Evolutionary conservation across 2,888 invertebrate species (phyloP), one percentile per base, ranked within the genome.

Genomic region (Achlya flavicornis): DNA sequence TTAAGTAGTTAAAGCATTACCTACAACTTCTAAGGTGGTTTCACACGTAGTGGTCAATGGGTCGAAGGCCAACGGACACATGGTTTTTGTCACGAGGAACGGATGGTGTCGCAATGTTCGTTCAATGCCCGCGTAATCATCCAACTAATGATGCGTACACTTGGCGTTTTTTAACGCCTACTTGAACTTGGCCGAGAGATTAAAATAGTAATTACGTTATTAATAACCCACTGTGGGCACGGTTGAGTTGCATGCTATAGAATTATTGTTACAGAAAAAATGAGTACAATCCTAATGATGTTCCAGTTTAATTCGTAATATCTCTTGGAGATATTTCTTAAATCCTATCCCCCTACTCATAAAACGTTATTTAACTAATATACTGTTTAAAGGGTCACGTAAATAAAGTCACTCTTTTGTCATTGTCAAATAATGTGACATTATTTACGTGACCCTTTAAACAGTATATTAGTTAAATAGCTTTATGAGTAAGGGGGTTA

Each of bases 101-200:
- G 81, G 81, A 84, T 81, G 80, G 72, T 86, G 88, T 81, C 77
- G 85, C 81, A 84, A 85, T 72, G 70, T 72, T 69, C 43, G 70
- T 72, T 69, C 43, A 33, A 59, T 33, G 43, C 69, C 67, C 71
- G 64, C 71, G 79, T 84, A 86, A 86, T 83, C 81, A 78, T 72
- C 74, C 75, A 65, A 65, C 74, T 84, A 86, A 87, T 83, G 84
- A 81, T 76, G 74, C 72, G 71, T 71, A 73, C 72, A 78, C 76
- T 78, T 76, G 68, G 63, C 76, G 67, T 79, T 83, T 84, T 77
- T 76, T 64, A 69, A 65, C 46, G 46, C 70, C 69, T 69, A 72
- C 84, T 88, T 90, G 88, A 89, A 91, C 90, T 90, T 91, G 91
- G 79, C 86, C 86, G 75, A 80, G 76, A 81, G 68, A 67, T 64